Percentiles rank a stretch among this genome's conserved stretches.
These are phyloP conservation scores for Chaetops frenatus DNA, from an alignment of 2,113 vertebrate genomes.

Conservation along the genomic window DNA sequence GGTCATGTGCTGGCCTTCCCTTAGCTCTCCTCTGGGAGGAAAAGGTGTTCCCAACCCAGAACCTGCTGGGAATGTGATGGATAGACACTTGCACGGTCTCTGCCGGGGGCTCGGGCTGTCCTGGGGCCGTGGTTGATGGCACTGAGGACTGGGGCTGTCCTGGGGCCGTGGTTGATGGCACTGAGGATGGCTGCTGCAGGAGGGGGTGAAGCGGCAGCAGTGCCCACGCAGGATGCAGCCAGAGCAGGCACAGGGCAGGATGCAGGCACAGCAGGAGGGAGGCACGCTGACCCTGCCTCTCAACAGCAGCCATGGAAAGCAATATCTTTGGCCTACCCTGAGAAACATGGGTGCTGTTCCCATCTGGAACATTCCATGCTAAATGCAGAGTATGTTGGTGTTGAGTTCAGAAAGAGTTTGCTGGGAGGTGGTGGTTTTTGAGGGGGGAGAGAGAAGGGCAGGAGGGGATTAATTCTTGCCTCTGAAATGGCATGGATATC, in stretches of 20 bases:
- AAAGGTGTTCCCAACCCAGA: background rate
- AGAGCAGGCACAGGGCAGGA: background rate
- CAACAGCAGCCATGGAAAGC: background rate
- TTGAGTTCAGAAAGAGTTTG: background rate
- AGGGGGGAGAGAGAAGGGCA: background rate
- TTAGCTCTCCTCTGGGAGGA: background rate
- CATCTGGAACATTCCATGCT: fast-evolving
- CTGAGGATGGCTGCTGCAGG: background rate
- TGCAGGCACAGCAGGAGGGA: background rate
- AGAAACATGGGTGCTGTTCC: background rate
- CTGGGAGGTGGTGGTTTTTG: background rate
- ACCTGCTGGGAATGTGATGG: fast-evolving
- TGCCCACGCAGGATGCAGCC: background rate
- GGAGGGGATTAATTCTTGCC: background rate
- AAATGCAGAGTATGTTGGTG: background rate
- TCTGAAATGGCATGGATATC: background rate
- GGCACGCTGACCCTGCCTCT: background rate
- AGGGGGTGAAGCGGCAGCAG: background rate
- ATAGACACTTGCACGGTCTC: background rate
- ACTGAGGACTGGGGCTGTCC: background rate
- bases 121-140: background rate
- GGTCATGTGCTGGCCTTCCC: background rate
- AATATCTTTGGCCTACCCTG: background rate
- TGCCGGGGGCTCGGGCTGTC: background rate
- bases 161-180: background rate